These are phyloP conservation scores for Hirundichthys speculiger DNA, from an alignment of 2,113 vertebrate genomes.

Conservation along the genomic window DNA sequence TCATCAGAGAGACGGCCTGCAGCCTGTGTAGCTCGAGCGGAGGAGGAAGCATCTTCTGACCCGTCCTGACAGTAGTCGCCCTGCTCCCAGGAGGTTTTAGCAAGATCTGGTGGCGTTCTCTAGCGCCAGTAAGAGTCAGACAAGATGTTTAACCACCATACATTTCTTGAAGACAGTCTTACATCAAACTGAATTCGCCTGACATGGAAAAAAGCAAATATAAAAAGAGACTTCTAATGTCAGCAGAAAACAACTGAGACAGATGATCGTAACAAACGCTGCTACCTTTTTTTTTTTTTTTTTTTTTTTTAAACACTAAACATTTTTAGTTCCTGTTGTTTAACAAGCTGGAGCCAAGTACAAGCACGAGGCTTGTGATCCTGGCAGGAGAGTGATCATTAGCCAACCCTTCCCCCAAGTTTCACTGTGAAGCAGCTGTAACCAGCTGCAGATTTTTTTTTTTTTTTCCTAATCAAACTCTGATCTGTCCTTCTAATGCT, in stretches of 20 bases:
- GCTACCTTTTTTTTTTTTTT: constrained; percentile 17
- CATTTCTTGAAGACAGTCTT: background rate
- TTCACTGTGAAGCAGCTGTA: constrained; percentile 47
- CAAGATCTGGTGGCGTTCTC: background rate
- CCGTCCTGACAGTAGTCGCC: background rate
- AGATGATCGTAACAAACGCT: constrained; percentile 3
- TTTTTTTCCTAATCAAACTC: constrained; percentile 61
- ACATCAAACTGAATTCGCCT: background rate
- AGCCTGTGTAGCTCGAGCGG: background rate
- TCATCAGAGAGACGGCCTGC: background rate
- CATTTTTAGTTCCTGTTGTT: constrained; percentile 27
- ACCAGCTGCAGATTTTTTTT: constrained; percentile 29
- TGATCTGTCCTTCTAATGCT: constrained; percentile 51
- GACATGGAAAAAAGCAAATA: constrained; percentile 10
- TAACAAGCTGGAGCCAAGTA: constrained; percentile 37
- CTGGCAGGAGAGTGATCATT: constrained; percentile 61
- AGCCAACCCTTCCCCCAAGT: constrained; percentile 24
- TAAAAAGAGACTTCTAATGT: constrained; percentile 8
- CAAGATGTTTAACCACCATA: background rate
- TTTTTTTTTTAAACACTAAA: constrained; percentile 24
- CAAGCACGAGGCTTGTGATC: constrained; percentile 40
- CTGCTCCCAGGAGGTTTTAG: background rate
- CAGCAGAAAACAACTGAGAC: constrained; percentile 27
- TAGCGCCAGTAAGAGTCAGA: background rate
- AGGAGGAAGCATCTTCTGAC: background rate